Percentiles rank a stretch among this genome's conserved stretches.
Evolutionary conservation across 2,888 invertebrate species (phyloP).

Genomic region (Tigriopus californicus): DNA sequence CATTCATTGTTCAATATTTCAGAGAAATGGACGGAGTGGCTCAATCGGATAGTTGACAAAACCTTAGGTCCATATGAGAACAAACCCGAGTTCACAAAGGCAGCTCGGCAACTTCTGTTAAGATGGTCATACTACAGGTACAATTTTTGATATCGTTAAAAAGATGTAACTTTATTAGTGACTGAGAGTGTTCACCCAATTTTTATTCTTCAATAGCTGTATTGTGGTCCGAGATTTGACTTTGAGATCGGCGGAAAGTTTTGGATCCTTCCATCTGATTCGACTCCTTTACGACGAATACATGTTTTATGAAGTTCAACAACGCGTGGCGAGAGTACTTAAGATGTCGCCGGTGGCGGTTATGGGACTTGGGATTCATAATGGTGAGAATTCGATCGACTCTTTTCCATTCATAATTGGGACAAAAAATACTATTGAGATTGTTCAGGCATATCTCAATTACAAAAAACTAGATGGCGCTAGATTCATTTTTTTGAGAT

Average conservation of each 20-base stretch:
- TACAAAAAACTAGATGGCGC: too few relatives aligned
- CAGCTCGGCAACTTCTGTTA: constrained; percentile 75
- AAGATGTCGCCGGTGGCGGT: neutral
- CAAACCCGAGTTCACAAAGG: constrained; percentile 48
- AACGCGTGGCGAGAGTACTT: constrained; percentile 57
- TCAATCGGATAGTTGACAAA: constrained; percentile 75
- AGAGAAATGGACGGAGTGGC: constrained; percentile 95
- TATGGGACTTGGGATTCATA: neutral
- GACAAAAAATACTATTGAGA: too few relatives aligned
- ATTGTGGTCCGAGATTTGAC: constrained; percentile 96
- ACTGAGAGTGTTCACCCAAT: constrained; percentile 12
- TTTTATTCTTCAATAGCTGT: constrained; percentile 47
- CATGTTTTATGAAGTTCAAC: constrained; percentile 95
- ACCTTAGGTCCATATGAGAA: constrained; percentile 75
- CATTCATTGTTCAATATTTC: constrained; percentile 26
- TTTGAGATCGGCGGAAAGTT: constrained; percentile 84
- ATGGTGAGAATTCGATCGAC: too few relatives aligned
- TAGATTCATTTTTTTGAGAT: too few relatives aligned
- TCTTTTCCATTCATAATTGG: too few relatives aligned
- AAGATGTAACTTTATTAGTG: neutral
- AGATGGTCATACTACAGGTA: constrained; percentile 94
- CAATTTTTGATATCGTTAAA: too few relatives aligned
- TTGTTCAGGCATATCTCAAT: too few relatives aligned
- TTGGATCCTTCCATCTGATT: constrained; percentile 95
- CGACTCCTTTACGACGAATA: constrained; percentile 95